Base-by-base conservation (phyloP, 1,140 invertebrate species). In the Philaenus spumarius region DNA sequence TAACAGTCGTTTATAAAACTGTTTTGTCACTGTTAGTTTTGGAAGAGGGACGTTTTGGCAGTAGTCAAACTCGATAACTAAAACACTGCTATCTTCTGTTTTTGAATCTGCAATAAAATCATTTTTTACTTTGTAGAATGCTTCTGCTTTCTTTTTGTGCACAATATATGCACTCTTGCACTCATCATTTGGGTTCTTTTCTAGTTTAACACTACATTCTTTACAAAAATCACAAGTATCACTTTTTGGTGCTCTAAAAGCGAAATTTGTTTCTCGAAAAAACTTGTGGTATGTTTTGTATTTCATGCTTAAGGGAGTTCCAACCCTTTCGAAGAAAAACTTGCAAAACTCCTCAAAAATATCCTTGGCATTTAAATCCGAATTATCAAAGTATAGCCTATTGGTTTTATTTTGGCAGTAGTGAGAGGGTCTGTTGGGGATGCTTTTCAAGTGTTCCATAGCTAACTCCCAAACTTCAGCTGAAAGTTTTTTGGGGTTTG, bases 61-160 rank as follows among this genome's bases (percentile, higher is more conserved):
- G 34, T 62, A 62, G 48, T 58, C 60, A 53, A 62, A 62, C 26
- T 62, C 60, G 9, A 62, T 22, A 2, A 62, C 60, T n/a, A 59
- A 22, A 24, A 53, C 23, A 11, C 15, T 20, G 9, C 39, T 39
- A 17, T 60, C 45, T 46, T 30, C 17, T 42, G n/a, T n/a, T n/a
- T 59, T 53, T 14, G 48, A 20, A 4, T 54, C 22, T 14, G 1
- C 22, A 19, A 39, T 54, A 40, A 19, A 40, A 7, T 54, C 52
- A 17, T 9, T 15, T 35, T 59, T 59, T 9, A 54, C 1, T 17
- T 52, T 46, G 19, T 55, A 24, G 15, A 34, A 53, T 11, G 4
- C 20, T 20, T 52, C 47, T 17, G 50, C 26, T 42, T 51, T 59
- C 35, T 24, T 59, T 11, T 19, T 12, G 47, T 59, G 57, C 14